These are phyloP conservation scores for Tolmerus cingulatus DNA, from an alignment of 2,888 invertebrate genomes.

Conservation along the genomic window DNA sequence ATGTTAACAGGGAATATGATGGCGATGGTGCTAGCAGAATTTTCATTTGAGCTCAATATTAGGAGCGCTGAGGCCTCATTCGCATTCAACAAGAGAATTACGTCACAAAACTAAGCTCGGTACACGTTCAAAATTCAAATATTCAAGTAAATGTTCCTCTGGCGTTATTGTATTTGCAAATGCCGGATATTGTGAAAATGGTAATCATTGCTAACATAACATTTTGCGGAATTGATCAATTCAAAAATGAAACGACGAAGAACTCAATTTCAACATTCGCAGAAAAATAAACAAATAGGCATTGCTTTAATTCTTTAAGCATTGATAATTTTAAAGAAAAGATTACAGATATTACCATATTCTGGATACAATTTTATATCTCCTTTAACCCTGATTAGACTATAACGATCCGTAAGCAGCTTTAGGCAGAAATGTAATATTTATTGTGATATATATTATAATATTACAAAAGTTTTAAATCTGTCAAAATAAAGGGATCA, in stretches of 20 bases:
- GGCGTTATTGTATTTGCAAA: neutral
- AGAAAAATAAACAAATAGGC: neutral
- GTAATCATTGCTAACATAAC: neutral
- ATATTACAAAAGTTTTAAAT: neutral
- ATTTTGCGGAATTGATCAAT: neutral
- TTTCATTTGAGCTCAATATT: neutral
- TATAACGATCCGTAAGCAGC: neutral
- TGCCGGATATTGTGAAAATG: neutral
- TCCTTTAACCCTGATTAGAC: neutral
- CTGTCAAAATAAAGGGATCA: neutral
- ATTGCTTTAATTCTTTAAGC: neutral
- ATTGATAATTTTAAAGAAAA: neutral
- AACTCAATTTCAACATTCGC: neutral
- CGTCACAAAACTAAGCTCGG: neutral
- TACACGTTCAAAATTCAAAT: neutral
- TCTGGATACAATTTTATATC: neutral
- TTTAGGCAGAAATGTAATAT: neutral
- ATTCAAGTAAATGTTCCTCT: neutral
- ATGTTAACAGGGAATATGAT: neutral
- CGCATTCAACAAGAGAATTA: neutral
- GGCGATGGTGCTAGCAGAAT: neutral
- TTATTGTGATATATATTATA: neutral
- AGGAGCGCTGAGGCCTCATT: neutral
- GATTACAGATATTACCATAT: neutral
- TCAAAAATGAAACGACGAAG: neutral